phyloP scores from a whole-genome alignment of 2,797 vertebrate species.

The Alfaro cultratus region DNA sequence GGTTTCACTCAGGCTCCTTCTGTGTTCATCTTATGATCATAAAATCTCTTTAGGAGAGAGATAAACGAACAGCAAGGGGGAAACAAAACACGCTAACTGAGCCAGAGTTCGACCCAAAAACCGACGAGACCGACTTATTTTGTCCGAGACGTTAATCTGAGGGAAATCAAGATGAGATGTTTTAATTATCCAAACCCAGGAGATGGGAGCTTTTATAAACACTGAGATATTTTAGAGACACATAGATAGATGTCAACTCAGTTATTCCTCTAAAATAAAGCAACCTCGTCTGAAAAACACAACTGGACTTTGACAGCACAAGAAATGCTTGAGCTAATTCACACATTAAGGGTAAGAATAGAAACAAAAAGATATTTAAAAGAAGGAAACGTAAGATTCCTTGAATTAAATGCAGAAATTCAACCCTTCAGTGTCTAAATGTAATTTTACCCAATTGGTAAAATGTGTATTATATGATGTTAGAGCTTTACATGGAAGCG shows the following conservation, averaged over 20 bases:
- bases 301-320: neutral
- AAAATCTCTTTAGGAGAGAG: conserved; percentile 51
- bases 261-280: neutral
- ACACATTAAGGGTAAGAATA: neutral
- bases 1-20: conserved; percentile 36
- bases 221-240: neutral
- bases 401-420: neutral
- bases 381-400: neutral
- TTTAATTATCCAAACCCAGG: conserved; percentile 55
- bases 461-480: neutral
- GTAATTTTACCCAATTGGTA: neutral
- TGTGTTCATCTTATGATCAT: conserved; percentile 66
- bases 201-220: conserved; percentile 7
- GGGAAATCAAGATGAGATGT: conserved; percentile 57
- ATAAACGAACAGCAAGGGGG: conserved; percentile 5
- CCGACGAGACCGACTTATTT: conserved; percentile 6
- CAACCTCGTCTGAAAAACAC: neutral
- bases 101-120: conserved; percentile 17
- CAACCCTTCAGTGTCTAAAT: neutral
- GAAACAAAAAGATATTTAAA: neutral
- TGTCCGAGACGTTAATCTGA: conserved; percentile 47
- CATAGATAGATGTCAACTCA: neutral
- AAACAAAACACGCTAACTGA: conserved; percentile 29
- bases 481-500: neutral
- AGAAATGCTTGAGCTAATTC: neutral